Conservation (phyloP, 2,113 vertebrate species). For the Climacteris rufus region DNA sequence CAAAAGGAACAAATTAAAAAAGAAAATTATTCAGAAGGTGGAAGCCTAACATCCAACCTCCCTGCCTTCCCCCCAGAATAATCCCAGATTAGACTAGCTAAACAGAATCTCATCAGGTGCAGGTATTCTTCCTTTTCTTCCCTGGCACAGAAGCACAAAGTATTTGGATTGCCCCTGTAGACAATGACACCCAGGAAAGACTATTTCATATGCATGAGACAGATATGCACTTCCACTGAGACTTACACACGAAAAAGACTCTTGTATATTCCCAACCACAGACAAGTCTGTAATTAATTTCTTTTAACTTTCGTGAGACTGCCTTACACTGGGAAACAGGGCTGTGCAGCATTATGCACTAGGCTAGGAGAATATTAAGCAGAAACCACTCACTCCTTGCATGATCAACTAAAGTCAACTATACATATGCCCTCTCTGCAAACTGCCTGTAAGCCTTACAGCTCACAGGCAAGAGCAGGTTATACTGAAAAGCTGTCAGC, state of each 20-base stretch:
- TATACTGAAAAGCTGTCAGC: neutral
- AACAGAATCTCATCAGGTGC: neutral
- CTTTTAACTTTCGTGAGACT: neutral
- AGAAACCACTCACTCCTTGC: neutral
- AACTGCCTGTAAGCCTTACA: neutral
- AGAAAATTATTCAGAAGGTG: neutral
- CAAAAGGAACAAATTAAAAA: neutral
- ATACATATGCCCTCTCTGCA: neutral
- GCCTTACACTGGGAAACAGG: neutral
- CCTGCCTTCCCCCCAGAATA: neutral
- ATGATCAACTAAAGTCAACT: neutral
- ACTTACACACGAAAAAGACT: neutral
- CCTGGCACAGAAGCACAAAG: neutral
- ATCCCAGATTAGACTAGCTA: neutral
- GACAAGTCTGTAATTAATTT: constrained; percentile 12
- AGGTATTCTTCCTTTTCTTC: neutral
- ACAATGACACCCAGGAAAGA: neutral
- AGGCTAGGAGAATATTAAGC: neutral
- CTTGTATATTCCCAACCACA: constrained; percentile 9
- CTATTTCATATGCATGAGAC: neutral
- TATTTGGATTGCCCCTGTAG: neutral
- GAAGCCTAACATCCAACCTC: neutral
- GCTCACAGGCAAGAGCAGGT: neutral
- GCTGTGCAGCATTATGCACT: neutral
- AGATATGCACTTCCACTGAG: neutral